phyloP scores from a whole-genome alignment of 2,113 vertebrate genomes.

The Pituophis catenifer region DNA sequence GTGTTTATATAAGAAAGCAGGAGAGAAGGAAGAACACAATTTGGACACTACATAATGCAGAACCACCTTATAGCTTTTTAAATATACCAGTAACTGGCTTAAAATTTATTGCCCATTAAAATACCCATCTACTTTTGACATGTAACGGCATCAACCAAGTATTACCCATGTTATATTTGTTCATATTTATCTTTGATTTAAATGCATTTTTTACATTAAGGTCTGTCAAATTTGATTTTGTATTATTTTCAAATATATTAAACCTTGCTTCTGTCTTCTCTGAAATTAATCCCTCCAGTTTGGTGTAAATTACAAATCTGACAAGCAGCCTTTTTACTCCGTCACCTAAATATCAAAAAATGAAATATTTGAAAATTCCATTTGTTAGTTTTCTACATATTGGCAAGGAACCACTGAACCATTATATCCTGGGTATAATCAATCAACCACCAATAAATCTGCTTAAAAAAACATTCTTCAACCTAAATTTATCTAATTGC shows the following conservation, averaged over 20 bases:
- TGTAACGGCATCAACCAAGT: not conserved
- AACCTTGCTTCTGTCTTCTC: not conserved
- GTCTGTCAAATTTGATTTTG: not conserved
- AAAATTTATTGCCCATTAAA: not conserved
- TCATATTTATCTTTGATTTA: not conserved
- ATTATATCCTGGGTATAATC: not conserved
- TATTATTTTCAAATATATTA: not conserved
- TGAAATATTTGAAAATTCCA: not conserved
- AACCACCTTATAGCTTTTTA: not conserved
- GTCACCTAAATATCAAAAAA: not conserved
- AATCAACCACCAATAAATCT: not conserved
- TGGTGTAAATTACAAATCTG: not conserved
- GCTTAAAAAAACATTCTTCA: not conserved
- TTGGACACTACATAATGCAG: not conserved
- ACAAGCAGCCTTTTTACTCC: not conserved
- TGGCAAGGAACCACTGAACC: not conserved
- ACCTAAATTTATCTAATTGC: not conserved
- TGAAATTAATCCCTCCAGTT: not conserved
- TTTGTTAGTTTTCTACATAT: not conserved
- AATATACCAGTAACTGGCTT: not conserved
- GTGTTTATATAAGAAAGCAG: not conserved
- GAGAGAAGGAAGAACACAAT: not conserved
- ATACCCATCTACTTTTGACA: not conserved
- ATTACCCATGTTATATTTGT: not conserved
- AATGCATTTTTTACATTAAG: not conserved